A percentile compares a stretch with the other conserved stretches of the same genome.
Evolutionary conservation across 2,797 vertebrate species (phyloP).

Genomic region (Arctocebus calabarensis): DNA sequence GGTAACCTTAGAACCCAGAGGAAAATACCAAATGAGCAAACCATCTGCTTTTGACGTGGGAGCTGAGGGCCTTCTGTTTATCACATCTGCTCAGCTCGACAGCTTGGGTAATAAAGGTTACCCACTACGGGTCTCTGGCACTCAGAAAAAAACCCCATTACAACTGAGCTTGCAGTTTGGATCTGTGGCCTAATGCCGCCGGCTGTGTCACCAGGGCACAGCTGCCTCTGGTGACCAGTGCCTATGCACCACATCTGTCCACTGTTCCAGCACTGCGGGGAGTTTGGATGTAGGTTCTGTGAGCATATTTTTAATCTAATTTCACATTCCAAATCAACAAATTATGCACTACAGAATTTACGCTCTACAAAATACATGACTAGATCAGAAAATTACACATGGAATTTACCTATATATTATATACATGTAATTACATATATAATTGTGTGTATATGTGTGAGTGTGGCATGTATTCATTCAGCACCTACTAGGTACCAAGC

Average conservation of each 20-base stretch:
- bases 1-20: neutral
- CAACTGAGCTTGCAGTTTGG: neutral
- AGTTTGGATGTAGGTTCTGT: accelerated
- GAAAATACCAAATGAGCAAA: neutral
- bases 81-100: neutral
- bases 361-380: neutral
- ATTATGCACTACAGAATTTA: neutral
- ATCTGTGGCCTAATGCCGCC: neutral
- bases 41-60: neutral
- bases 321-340: neutral
- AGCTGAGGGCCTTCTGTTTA: neutral
- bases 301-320: neutral
- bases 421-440: too few species aligned
- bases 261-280: accelerated
- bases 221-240: accelerated
- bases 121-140: neutral
- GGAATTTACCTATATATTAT: neutral
- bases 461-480: neutral
- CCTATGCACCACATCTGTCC: accelerated
- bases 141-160: neutral
- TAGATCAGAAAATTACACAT: neutral
- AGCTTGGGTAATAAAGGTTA: neutral
- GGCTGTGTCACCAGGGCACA: neutral
- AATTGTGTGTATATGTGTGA: neutral
- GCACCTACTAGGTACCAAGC: neutral